Percentiles rank a stretch among this genome's conserved stretches.
Evolutionary conservation across 2,113 vertebrate genomes (phyloP).

Genomic region (Alligator mississippiensis): DNA sequence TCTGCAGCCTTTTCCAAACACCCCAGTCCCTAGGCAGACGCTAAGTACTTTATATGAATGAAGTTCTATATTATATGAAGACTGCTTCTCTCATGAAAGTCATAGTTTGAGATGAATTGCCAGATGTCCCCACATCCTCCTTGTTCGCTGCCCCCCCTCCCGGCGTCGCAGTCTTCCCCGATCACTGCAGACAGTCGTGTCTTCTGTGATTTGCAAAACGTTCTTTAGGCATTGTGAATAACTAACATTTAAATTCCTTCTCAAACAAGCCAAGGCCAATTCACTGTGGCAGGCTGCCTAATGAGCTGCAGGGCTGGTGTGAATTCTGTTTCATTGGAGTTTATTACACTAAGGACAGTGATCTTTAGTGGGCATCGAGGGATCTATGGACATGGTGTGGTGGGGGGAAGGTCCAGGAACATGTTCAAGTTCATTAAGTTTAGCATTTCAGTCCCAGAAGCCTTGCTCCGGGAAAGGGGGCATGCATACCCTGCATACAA

Average conservation of each 20-base stretch:
- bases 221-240: neutral
- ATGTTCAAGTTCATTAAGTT: neutral
- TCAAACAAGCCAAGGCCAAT: neutral
- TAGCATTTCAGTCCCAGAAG: conserved; percentile 19
- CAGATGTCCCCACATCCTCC: neutral
- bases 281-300: accelerated
- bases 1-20: accelerated
- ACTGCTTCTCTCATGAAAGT: conserved; percentile 18
- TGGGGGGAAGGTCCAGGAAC: neutral
- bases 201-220: neutral
- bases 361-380: neutral
- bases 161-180: neutral
- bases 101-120: neutral
- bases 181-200: neutral
- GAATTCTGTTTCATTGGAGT: neutral
- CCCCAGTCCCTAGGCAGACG: neutral
- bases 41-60: accelerated
- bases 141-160: neutral
- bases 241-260: neutral
- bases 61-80: neutral
- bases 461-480: neutral
- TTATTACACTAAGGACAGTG: neutral
- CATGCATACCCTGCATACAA: neutral
- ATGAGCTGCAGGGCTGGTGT: accelerated
- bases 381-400: neutral